Evolutionary conservation across 2,888 invertebrate genomes (phyloP).

Genomic region (Zootermopsis nevadensis): DNA sequence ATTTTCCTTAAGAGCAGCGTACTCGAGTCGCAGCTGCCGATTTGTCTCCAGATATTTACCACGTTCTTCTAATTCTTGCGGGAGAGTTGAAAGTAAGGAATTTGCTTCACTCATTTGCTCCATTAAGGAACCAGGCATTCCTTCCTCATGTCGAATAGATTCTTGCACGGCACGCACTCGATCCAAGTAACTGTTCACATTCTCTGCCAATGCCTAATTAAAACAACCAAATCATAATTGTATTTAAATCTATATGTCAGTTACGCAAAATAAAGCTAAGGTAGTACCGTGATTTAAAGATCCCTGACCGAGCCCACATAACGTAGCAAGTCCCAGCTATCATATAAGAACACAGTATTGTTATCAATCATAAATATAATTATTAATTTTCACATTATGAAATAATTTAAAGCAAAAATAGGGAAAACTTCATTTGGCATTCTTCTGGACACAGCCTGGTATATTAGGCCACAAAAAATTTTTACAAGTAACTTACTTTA

Average conservation of each 20-base stretch:
- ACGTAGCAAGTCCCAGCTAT: no score
- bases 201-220: constrained; percentile 67
- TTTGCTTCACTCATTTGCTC: constrained; percentile 89
- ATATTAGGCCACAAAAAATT: neutral
- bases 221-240: neutral
- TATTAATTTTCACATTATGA: no score
- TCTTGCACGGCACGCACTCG: constrained; percentile 78
- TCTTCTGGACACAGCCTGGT: no score
- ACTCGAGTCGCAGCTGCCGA: constrained; percentile 80
- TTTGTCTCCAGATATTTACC: constrained; percentile 83
- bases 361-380: no score
- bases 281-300: no score
- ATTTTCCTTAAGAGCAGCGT: constrained; percentile 80
- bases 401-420: no score
- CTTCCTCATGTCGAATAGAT: constrained; percentile 78
- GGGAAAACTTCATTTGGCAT: no score
- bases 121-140: constrained; percentile 81
- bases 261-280: no score
- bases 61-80: constrained; percentile 83
- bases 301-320: no score
- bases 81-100: constrained; percentile 80
- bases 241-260: no score
- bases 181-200: constrained; percentile 77
- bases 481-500: constrained; percentile 59
- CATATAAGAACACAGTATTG: no score